Conservation (phyloP, 2,797 vertebrate genomes). For the Neomorphus geoffroyi region DNA sequence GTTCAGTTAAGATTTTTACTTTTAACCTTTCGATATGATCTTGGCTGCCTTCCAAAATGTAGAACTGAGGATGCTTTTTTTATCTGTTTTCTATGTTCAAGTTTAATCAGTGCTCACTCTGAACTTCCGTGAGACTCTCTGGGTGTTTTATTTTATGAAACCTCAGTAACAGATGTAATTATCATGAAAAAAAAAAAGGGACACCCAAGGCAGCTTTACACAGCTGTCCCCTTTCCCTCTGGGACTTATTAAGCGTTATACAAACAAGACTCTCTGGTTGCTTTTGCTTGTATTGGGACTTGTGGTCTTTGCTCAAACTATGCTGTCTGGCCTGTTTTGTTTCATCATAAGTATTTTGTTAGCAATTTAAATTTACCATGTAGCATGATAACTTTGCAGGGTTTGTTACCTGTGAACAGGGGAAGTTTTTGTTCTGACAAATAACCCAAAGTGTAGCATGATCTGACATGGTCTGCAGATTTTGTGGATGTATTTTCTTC, state of each 20-base stretch:
- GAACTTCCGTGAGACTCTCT: conserved; percentile 1
- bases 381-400: neutral
- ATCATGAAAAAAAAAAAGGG: neutral
- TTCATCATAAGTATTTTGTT: neutral
- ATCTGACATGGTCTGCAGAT: neutral
- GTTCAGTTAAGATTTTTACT: neutral
- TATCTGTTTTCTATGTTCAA: neutral
- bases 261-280: conserved; percentile 69
- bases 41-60: neutral
- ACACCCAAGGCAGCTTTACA: conserved; percentile 6
- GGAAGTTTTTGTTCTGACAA: neutral
- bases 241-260: conserved; percentile 65
- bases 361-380: neutral
- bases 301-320: conserved; percentile 2
- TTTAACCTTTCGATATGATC: neutral
- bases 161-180: conserved; percentile 19
- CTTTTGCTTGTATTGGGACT: neutral
- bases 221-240: conserved; percentile 59
- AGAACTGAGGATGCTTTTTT: neutral
- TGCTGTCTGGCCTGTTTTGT: neutral
- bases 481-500: neutral
- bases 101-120: neutral
- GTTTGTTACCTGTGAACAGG: neutral
- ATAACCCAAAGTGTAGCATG: neutral
- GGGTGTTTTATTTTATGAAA: conserved; percentile 2